A percentile compares a stretch with the other conserved stretches of the same genome.
Evolutionary conservation across 2,888 invertebrate species (phyloP).

Genomic region (Pandemis heparana): DNA sequence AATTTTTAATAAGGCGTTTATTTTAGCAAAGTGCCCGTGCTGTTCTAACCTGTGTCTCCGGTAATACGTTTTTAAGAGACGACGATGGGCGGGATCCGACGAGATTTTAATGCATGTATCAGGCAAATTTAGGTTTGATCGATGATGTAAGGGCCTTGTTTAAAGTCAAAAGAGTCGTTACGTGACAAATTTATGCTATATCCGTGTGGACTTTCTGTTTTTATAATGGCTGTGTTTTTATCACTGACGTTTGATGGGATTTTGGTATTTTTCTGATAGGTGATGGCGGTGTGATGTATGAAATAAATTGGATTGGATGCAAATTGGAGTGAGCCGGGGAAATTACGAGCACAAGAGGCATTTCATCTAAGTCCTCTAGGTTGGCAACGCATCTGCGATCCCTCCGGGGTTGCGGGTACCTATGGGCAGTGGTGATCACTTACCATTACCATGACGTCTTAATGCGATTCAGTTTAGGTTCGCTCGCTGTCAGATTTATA

Average conservation of each 20-base stretch:
- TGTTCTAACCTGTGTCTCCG: conserved; percentile 38
- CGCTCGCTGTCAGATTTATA: no score
- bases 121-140: conserved; percentile 62
- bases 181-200: conserved; percentile 40
- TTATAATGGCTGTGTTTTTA: conserved; percentile 24
- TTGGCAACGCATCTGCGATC: no score
- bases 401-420: no score
- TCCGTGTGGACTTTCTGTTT: conserved; percentile 36
- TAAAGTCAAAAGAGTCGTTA: conserved; percentile 42
- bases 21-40: background rate
- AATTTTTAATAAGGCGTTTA: conserved; percentile 14
- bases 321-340: no score
- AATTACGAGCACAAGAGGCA: no score
- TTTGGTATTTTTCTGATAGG: background rate
- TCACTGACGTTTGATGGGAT: conserved; percentile 10
- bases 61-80: conserved; percentile 66
- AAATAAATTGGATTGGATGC: background rate
- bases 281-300: background rate
- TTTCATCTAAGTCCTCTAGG: no score
- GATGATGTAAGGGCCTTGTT: conserved; percentile 46
- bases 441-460: no score
- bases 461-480: no score
- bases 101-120: conserved; percentile 65
- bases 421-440: no score
- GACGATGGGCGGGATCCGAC: conserved; percentile 51